Conservation (phyloP, 2,113 vertebrate species). For the Sinocyclocheilus anshuiensis region DNA sequence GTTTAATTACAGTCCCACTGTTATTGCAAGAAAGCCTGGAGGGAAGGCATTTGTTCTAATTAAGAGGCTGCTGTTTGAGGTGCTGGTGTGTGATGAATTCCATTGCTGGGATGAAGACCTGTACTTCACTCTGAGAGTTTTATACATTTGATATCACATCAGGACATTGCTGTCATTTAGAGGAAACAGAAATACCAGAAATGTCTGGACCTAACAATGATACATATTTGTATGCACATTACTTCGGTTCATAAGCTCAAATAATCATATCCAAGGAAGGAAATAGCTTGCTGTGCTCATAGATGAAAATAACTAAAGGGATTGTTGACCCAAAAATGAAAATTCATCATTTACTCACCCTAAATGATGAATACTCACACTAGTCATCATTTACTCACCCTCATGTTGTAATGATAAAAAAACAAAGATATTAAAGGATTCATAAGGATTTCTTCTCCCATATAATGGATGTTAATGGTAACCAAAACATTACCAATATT, state of each 20-base stretch:
- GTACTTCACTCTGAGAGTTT: neutral
- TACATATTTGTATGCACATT: neutral
- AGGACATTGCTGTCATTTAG: conserved; percentile 8
- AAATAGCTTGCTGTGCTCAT: neutral
- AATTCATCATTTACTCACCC: neutral
- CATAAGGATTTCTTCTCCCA: too few relatives aligned
- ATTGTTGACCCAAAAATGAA: neutral
- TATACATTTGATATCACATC: neutral
- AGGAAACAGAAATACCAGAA: neutral
- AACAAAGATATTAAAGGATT: neutral
- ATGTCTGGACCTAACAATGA: neutral
- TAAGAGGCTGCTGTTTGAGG: conserved; percentile 37
- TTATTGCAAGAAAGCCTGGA: conserved; percentile 52
- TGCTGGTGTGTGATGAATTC: neutral
- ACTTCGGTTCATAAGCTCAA: neutral
- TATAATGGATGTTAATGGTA: neutral
- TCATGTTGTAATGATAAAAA: neutral
- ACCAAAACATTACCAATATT: neutral
- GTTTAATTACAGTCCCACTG: conserved; percentile 59
- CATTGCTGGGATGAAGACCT: conserved; percentile 1
- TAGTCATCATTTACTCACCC: neutral
- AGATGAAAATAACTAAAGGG: neutral
- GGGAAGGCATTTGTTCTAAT: conserved; percentile 50
- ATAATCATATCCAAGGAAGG: neutral
- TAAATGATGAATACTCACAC: neutral